A percentile compares a stretch with the other conserved stretches of the same genome.
These are phyloP conservation scores for Falcaria lacertinaria DNA, from an alignment of 2,888 invertebrate species.

Conservation along the genomic window DNA sequence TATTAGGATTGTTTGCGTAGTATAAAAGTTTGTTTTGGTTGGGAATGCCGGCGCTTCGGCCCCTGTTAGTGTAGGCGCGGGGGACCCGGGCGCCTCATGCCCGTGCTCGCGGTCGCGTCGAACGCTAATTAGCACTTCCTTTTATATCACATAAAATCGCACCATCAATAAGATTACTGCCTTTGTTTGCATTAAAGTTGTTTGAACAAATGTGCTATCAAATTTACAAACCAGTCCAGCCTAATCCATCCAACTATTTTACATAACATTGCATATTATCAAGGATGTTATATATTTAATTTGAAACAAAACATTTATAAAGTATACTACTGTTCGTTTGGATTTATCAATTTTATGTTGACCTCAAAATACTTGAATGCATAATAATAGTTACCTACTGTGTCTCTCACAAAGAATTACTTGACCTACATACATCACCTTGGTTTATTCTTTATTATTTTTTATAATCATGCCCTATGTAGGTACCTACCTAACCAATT, in stretches of 20 bases:
- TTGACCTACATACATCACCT: constrained; percentile 44
- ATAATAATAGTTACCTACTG: constrained; percentile 26
- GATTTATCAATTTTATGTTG: constrained; percentile 26
- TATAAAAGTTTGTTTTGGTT: constrained; percentile 18
- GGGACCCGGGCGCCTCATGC: constrained; percentile 51
- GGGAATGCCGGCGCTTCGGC: constrained; percentile 19
- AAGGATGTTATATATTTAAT: neutral
- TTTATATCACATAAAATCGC: constrained; percentile 41
- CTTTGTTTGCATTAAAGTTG: constrained; percentile 15
- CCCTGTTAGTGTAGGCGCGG: constrained; percentile 25
- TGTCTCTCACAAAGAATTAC: constrained; percentile 41
- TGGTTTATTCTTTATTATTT: constrained; percentile 31
- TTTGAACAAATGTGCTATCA: constrained; percentile 1
- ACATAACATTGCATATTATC: neutral
- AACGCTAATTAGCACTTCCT: constrained; percentile 74
- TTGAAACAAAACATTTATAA: neutral
- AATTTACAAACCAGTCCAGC: neutral
- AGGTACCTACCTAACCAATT: no score
- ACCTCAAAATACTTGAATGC: constrained; percentile 41
- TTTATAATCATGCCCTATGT: constrained; percentile 3
- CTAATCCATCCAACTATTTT: neutral
- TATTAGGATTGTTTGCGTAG: neutral
- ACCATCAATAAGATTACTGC: constrained; percentile 15
- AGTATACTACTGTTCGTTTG: neutral
- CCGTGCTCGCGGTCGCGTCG: constrained; percentile 53